Base-by-base conservation (phyloP, 2,888 invertebrate genomes). In the Orthonevra nobilis region DNA sequence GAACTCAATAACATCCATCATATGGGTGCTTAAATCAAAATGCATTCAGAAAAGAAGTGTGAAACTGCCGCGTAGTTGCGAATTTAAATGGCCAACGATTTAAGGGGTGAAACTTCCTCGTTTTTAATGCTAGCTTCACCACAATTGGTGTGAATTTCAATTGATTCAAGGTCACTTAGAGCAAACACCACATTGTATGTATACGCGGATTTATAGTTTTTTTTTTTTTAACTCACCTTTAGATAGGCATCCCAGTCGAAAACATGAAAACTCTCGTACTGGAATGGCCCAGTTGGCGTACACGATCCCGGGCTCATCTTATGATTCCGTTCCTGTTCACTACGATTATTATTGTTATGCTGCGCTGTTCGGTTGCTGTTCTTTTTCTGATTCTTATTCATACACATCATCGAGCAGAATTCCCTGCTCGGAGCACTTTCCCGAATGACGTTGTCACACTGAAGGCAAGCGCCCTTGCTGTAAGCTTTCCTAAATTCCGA, bases 211-310 rank as follows among this genome's bases (percentile, higher is more conserved):
- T n/a, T n/a, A n/a, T n/a, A n/a, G n/a, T n/a, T n/a, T n/a, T n/a
- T n/a, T n/a, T n/a, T n/a, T n/a, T 23, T 2, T 1, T 1, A 17
- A 63, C 73, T 82, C 81, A 88, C 89, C 85, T 87, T 86, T 28
- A 89, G 83, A 89, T 98, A 98, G 77, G 94, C 94, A 83, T 93
- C 94, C 98, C 98, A 98, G 87, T 96, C 94, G 84, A 97, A 97
- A 9, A 93, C 92, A 85, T 94, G 93, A 87, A 92, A 94, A 79
- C 94, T 92, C 88, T 95, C 95, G 84, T 94, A 95, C 81, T 92
- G 92, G 87, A 93, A 94, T 3, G 93, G 92, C 40, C 94, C 93
- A 0, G 93, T 92, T 0, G 93, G 90, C 81, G 92, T 91, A 17
- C 88, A 87, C 2, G 87, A 88, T 10, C 86, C 86, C 42, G 86